Evolutionary conservation across 1,140 invertebrate species (phyloP).

Genomic region (Drosophila kurseongensis): DNA sequence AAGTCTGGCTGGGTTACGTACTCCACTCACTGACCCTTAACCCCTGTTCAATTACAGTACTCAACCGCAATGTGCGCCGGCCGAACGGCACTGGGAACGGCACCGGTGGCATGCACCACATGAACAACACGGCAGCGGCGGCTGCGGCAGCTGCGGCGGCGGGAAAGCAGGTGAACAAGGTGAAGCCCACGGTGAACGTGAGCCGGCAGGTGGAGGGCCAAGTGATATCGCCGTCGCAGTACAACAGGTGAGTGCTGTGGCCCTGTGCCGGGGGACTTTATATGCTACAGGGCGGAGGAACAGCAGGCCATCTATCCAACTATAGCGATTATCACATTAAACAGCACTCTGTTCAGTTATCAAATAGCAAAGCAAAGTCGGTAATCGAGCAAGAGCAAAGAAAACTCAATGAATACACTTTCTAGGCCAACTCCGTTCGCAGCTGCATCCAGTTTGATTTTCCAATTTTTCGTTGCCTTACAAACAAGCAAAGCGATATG

Average conservation of each 20-base stretch:
- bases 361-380: constrained; percentile 52
- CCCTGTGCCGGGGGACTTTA: constrained; percentile 7
- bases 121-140: constrained; percentile 85
- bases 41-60: constrained; percentile 85
- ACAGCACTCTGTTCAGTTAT: constrained; percentile 47
- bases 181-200: constrained; percentile 91
- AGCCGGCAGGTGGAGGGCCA: constrained; percentile 87
- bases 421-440: constrained; percentile 28
- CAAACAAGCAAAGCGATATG: constrained; percentile 18
- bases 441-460: constrained; percentile 41
- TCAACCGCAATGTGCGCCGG: constrained; percentile 89
- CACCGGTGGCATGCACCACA: constrained; percentile 86
- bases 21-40: not conserved
- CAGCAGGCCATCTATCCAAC: constrained; percentile 28
- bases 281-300: constrained; percentile 20
- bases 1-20: constrained; percentile 76
- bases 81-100: constrained; percentile 86
- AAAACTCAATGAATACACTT: constrained; percentile 45
- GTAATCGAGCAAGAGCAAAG: constrained; percentile 52
- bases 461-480: constrained; percentile 39
- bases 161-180: constrained; percentile 93
- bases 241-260: constrained; percentile 81
- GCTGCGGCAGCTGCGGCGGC: constrained; percentile 85
- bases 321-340: constrained; percentile 42
- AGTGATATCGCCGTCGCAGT: constrained; percentile 85